Base-by-base conservation (phyloP, 1,140 invertebrate genomes). In the Trissolcus basalis region DNA sequence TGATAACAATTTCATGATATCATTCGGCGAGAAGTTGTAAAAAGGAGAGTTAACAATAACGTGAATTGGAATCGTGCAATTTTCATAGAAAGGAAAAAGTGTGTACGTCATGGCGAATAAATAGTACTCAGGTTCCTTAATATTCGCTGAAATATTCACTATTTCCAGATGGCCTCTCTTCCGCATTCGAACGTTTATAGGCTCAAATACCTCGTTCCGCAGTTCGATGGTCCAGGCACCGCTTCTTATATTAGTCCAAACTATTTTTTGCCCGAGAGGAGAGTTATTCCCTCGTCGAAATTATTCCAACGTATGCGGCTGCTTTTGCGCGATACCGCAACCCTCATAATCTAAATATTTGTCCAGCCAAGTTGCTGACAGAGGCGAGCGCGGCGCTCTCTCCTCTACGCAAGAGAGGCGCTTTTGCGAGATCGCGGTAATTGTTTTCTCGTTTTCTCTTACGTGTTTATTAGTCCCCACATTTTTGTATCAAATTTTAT, bases 131-230 rank as follows among this genome's bases (percentile, higher is more conserved):
- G 1, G 35, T 51, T 50, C 50, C 58, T 77, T 58, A 64, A 72
- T 68, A 61, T 51, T 53, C 68, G 68, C 43, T 71, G 63, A 72
- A 77, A 72, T 65, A 72, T 77, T 77, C 68, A 77, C 63, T 59
- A 69, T 72, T 72, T 72, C 74, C 74, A 77, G 68, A 72, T 77
- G 74, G 74, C 74, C 69, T 72, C 55, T 69, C 64, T 43, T 53
- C 59, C 12, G 51, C 59, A 44, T 15, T 44, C 54, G 44, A 41
- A 45, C 61, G 54, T 65, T 65, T 70, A 70, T 64, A 56, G 73
- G 45, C 36, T 53, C 51, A 55, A 65, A 58, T 58, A 36, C 48
- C 16, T 53, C 36, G 51, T 61, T 51, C 35, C 44, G 53, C 68
- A 75, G 72, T 75, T 75, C 47, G 64, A 6, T 53, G 56, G 59